A percentile compares a stretch with the other conserved stretches of the same genome.
These are phyloP conservation scores for Tiliacea aurago DNA, from an alignment of 2,888 invertebrate genomes.

Conservation along the genomic window DNA sequence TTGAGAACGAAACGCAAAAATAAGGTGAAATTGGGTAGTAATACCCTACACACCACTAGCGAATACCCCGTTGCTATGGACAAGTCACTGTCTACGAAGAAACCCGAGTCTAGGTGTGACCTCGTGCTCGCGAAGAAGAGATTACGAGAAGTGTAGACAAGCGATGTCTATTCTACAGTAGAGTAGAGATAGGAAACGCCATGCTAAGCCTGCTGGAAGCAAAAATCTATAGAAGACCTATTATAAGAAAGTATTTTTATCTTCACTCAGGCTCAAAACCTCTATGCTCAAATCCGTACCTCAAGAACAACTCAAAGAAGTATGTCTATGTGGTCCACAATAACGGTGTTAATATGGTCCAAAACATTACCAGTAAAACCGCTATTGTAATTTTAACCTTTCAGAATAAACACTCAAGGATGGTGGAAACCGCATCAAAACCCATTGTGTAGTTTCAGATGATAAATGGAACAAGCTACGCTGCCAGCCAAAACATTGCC, in stretches of 20 bases:
- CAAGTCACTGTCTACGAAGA: no score
- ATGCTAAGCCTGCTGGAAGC: no score
- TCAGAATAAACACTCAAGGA: neutral
- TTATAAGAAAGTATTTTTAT: neutral
- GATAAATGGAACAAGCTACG: conserved; percentile 2
- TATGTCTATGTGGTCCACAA: neutral
- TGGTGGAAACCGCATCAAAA: neutral
- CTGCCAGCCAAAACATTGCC: conserved; percentile 42
- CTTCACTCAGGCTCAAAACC: neutral
- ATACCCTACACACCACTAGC: no score
- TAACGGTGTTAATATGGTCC: neutral
- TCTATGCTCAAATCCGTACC: neutral
- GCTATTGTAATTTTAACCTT: no score
- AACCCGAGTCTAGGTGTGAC: no score
- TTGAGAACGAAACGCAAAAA: no score
- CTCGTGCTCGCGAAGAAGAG: no score
- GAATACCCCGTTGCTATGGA: no score
- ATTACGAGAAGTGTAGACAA: no score
- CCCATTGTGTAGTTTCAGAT: neutral
- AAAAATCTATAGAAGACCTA: neutral
- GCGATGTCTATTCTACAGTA: no score
- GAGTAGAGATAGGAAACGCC: no score
- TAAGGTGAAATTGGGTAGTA: no score
- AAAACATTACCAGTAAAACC: neutral
- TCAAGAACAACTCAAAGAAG: neutral